Evolutionary conservation across 2,113 vertebrate genomes (phyloP).

Genomic region (Hiodon alosoides): DNA sequence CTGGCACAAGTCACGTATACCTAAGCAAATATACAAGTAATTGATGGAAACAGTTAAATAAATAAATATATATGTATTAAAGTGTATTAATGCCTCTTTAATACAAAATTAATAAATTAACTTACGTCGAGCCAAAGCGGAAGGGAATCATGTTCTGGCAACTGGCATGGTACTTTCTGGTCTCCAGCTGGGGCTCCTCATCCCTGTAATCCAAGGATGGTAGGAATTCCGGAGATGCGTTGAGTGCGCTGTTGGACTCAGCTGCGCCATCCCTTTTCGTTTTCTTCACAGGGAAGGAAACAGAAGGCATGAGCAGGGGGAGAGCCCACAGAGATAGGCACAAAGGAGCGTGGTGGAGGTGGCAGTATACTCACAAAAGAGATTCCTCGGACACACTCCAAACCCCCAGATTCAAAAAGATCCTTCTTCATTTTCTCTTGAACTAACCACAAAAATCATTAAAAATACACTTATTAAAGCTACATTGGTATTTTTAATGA

Average conservation of each 20-base stretch:
- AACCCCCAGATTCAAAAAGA: slow-evolving; percentile 14
- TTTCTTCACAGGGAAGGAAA: slow-evolving; percentile 14
- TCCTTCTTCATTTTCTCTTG: slow-evolving; percentile 34
- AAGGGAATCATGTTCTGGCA: slow-evolving; percentile 57
- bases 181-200: slow-evolving; percentile 25
- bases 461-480: background rate
- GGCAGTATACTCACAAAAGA: slow-evolving; percentile 39
- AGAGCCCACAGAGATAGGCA: background rate
- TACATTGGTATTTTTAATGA: background rate
- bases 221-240: slow-evolving; percentile 28
- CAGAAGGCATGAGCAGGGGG: background rate
- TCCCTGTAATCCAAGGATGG: slow-evolving; percentile 36
- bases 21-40: too few species aligned
- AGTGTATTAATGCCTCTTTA: background rate
- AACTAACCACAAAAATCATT: background rate
- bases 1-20: too few species aligned
- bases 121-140: slow-evolving; percentile 43
- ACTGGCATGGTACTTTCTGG: slow-evolving; percentile 59
- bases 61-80: background rate
- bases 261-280: slow-evolving; percentile 11
- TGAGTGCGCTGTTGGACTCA: slow-evolving; percentile 25
- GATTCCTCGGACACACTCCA: background rate
- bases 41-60: background rate
- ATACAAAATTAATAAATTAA: slow-evolving; percentile 34
- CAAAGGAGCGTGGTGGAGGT: background rate